Evolutionary conservation across 2,888 invertebrate species (phyloP), one percentile per base, ranked within the genome.

Genomic region (Candidula unifasciata): DNA sequence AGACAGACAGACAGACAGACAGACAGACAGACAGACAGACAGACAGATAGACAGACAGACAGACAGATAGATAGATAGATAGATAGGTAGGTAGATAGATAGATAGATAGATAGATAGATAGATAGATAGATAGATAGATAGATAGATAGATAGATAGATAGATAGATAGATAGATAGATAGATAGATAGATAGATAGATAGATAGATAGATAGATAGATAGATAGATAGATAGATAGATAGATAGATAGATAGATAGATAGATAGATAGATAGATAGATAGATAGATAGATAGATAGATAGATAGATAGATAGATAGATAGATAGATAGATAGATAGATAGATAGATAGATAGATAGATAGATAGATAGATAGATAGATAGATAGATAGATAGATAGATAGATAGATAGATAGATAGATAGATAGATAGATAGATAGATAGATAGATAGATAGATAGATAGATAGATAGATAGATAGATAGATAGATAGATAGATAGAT

Each of bases 321-420:
- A 18, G 18, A 54, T 54, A 18, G 18, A 54, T 54, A 54, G 54
- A 54, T 54, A 18, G 54, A 54, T 13, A 18, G 18, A 54, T 54
- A 54, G 54, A 54, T 54, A 18, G 54, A 54, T 13, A 18, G 18
- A 54, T 54, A 54, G 54, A 54, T 54, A 18, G 54, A 44, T 16
- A n/a, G 24, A 68, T n/a, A 37, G 8, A 33, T 33, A 52, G 27
- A 77, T 27, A 27, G 33, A 30, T 60, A 18, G 33, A 71, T 27
- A 71, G 33, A 54, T 27, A 33, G 57, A 18, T 24, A 21, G 30
- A 30, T 33, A 69, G 80, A 69, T 27, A 30, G 69, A 80, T 44
- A 69, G 27, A 44, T 30, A 52, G 80, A 80, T 27, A 52, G 27
- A 71, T 69, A 81, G 71, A 57, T 13, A 73, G 27, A 52, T 35